A percentile compares a stretch with the other conserved stretches of the same genome.
Evolutionary conservation across 1,140 invertebrate genomes (phyloP).

Genomic region (Stratiolaelaps scimitus): DNA sequence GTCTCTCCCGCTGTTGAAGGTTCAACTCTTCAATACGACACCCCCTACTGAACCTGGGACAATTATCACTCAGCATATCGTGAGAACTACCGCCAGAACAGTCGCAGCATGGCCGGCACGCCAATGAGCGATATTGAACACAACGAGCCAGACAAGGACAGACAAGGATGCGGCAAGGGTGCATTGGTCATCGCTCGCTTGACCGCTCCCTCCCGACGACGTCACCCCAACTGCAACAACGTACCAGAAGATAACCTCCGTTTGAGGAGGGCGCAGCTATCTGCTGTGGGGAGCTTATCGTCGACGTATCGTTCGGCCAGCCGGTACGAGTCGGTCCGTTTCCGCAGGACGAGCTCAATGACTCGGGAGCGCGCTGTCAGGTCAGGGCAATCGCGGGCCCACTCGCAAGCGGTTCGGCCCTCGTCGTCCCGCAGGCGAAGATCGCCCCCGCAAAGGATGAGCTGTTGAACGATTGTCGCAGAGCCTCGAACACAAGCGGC

Average conservation of each 20-base stretch:
- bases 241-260: background rate
- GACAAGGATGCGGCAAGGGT: too few species aligned
- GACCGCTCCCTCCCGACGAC: too few species aligned
- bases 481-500: background rate
- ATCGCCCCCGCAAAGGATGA: slow-evolving; percentile 8
- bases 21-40: too few species aligned
- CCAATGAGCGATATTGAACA: too few species aligned
- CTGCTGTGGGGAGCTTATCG: background rate
- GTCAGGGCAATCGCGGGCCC: slow-evolving; percentile 3
- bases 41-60: too few species aligned
- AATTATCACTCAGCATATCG: too few species aligned
- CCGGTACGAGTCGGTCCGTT: background rate
- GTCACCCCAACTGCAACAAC: background rate
- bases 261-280: background rate
- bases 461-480: background rate
- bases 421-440: slow-evolving; percentile 22
- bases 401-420: slow-evolving; percentile 4
- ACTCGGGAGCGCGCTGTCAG: background rate
- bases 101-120: too few species aligned
- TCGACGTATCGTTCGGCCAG: background rate
- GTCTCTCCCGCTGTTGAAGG: too few species aligned
- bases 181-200: too few species aligned
- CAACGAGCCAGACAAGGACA: too few species aligned
- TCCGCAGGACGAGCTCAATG: background rate
- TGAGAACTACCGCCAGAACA: too few species aligned